These are phyloP conservation scores for Callipepla squamata DNA, from an alignment of 2,113 vertebrate genomes.

Conservation along the genomic window DNA sequence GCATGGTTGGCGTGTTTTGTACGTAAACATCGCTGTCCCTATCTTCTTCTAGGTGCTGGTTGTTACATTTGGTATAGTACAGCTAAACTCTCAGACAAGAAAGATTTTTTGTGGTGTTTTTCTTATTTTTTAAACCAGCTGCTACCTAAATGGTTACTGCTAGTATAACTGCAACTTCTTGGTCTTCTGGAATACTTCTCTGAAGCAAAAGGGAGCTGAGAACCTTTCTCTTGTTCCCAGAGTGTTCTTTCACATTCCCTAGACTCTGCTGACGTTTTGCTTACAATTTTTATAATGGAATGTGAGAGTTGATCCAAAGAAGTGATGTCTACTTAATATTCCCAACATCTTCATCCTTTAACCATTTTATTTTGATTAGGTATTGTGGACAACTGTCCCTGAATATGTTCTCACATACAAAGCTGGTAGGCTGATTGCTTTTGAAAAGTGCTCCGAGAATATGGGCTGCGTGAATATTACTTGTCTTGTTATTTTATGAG, in stretches of 20 bases:
- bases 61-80: background rate
- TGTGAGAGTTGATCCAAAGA: background rate
- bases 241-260: background rate
- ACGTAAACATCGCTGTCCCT: background rate
- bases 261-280: background rate
- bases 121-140: background rate
- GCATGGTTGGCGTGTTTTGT: background rate
- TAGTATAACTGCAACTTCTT: background rate
- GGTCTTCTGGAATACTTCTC: background rate
- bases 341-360: background rate
- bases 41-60: background rate
- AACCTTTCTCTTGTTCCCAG: background rate
- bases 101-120: no score
- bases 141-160: background rate
- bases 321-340: accelerated
- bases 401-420: background rate
- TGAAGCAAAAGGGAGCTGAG: background rate
- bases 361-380: background rate
- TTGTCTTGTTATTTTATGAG: background rate
- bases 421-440: background rate
- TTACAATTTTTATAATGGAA: background rate
- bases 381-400: background rate
- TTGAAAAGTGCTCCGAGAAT: background rate
- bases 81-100: background rate
- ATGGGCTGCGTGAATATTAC: background rate